A percentile compares a stretch with the other conserved stretches of the same genome.
phyloP scores from a whole-genome alignment of 2,797 vertebrate species.

The Chaetophractus vellerosus region DNA sequence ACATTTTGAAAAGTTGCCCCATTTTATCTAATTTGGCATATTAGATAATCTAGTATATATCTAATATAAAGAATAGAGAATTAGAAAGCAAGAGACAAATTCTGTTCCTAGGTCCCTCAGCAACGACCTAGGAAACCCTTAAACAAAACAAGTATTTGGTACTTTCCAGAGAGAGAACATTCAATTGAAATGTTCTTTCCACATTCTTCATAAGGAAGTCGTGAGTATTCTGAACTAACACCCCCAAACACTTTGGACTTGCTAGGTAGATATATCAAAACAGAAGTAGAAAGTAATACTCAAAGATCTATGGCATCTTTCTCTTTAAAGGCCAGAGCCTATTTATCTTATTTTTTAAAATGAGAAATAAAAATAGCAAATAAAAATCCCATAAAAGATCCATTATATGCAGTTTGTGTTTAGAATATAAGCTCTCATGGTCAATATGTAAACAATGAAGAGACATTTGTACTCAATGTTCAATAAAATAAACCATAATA shows the following conservation, averaged over 20 bases:
- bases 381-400: slow-evolving; percentile 18
- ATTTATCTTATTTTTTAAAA: not conserved
- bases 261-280: not conserved
- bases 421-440: not conserved
- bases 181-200: not conserved
- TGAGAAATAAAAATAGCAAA: not conserved
- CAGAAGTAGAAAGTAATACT: not conserved
- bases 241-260: not conserved
- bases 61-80: slow-evolving; percentile 15
- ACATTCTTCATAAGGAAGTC: not conserved
- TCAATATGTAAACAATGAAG: not conserved
- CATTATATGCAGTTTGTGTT: not conserved
- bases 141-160: not conserved
- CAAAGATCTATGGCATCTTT: not conserved
- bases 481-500: not conserved
- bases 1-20: not conserved
- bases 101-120: not conserved
- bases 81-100: not conserved
- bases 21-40: not conserved
- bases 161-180: not conserved
- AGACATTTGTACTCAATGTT: not conserved
- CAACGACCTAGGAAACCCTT: not conserved
- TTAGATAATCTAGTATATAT: not conserved
- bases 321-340: not conserved
- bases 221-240: not conserved